These are phyloP conservation scores for Drosophila quinaria DNA, from an alignment of 2,888 invertebrate species.

Conservation along the genomic window DNA sequence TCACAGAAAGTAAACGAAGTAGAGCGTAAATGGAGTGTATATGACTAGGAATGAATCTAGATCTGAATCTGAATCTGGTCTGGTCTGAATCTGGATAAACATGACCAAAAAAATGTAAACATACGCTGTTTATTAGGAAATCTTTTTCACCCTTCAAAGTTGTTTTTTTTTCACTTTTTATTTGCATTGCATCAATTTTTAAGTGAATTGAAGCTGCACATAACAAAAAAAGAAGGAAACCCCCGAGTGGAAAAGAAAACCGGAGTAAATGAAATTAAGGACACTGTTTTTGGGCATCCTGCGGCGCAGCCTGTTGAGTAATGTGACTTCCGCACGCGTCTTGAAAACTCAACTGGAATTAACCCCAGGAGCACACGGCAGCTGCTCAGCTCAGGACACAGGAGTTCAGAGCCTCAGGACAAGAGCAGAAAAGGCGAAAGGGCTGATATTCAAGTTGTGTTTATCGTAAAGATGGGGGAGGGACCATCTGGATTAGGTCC, in stretches of 20 bases:
- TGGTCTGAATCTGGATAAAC: constrained; percentile 29
- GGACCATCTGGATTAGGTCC: constrained; percentile 42
- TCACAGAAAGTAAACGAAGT: constrained; percentile 43
- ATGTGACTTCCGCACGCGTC: constrained; percentile 70
- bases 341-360: constrained; percentile 24
- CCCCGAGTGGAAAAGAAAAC: constrained; percentile 29
- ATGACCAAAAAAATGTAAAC: constrained; percentile 62
- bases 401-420: constrained; percentile 12
- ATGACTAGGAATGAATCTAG: constrained; percentile 9
- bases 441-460: constrained; percentile 34
- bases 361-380: constrained; percentile 50
- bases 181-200: constrained; percentile 69
- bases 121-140: constrained; percentile 45
- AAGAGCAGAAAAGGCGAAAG: constrained; percentile 32
- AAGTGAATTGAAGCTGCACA: constrained; percentile 44
- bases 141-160: constrained; percentile 11
- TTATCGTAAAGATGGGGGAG: constrained; percentile 10
- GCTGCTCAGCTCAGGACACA: constrained; percentile 35
- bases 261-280: constrained; percentile 65
- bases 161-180: constrained; percentile 29
- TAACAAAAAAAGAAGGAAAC: constrained; percentile 21
- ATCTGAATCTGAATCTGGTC: background rate
- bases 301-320: constrained; percentile 63
- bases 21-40: constrained; percentile 17
- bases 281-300: constrained; percentile 49